Conservation (phyloP, 2,113 vertebrate species). For the Melanotaenia duboulayi region DNA sequence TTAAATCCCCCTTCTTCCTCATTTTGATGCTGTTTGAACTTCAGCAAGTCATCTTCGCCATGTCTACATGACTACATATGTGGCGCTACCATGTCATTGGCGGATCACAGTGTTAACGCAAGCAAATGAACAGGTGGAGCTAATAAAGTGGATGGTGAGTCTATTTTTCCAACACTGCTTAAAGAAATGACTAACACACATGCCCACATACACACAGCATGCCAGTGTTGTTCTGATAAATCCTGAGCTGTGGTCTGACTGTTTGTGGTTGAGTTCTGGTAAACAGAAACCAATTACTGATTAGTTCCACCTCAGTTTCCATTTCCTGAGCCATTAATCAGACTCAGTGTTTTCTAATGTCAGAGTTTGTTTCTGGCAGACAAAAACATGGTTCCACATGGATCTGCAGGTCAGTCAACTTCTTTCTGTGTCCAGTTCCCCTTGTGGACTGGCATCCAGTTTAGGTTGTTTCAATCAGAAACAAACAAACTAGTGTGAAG, state of each 20-base stretch:
- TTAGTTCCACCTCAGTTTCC: conserved; percentile 43
- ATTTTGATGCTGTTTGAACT: too few relatives aligned
- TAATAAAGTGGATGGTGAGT: neutral
- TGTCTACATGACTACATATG: too few relatives aligned
- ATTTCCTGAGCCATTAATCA: conserved; percentile 11
- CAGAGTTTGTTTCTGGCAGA: conserved; percentile 50
- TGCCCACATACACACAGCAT: conserved; percentile 26
- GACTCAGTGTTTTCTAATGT: conserved; percentile 33
- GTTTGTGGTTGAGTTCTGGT: conserved; percentile 65
- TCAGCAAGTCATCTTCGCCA: too few relatives aligned
- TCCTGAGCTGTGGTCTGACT: conserved; percentile 68
- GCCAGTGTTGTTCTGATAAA: conserved; percentile 58
- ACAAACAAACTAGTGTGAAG: too few relatives aligned
- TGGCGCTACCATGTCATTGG: too few relatives aligned
- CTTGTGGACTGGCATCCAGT: too few relatives aligned
- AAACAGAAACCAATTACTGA: conserved; percentile 77
- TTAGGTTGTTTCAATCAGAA: too few relatives aligned
- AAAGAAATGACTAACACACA: conserved; percentile 24
- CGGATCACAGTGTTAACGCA: too few relatives aligned
- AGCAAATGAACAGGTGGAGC: too few relatives aligned
- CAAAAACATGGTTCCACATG: conserved; percentile 22
- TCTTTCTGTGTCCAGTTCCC: too few relatives aligned
- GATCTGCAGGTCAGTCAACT: too few relatives aligned
- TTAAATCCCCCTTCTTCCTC: too few relatives aligned
- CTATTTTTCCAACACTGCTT: neutral